phyloP scores from a whole-genome alignment of 2,888 invertebrate species.

The Drosophila imparisetae region DNA sequence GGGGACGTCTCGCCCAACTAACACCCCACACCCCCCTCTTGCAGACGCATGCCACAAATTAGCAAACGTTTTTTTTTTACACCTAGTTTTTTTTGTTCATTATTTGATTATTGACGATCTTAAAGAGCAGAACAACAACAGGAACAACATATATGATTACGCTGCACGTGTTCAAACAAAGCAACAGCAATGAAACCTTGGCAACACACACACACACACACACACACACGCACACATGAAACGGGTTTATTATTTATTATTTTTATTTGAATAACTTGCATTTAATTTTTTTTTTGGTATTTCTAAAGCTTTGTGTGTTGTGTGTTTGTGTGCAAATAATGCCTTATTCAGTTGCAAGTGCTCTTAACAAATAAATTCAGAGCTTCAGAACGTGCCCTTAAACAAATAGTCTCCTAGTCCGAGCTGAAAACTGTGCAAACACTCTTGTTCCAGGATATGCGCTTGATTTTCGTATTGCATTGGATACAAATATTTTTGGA shows the following conservation, averaged over 20 bases:
- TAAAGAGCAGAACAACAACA: slow-evolving; percentile 26
- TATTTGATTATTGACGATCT: slow-evolving; percentile 61
- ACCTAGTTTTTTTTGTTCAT: slow-evolving; percentile 44
- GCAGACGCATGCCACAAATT: slow-evolving; percentile 36
- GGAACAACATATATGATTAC: slow-evolving; percentile 46
- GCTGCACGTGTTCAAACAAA: slow-evolving; percentile 67
- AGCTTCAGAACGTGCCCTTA: too few species aligned
- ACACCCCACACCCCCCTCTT: neutral
- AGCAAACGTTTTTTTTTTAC: slow-evolving; percentile 49
- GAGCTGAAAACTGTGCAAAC: too few species aligned
- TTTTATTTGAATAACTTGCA: too few species aligned
- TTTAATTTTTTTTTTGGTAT: neutral
- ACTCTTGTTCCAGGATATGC: neutral
- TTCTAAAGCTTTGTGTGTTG: neutral
- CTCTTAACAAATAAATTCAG: neutral
- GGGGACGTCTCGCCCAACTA: neutral
- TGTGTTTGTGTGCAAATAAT: neutral
- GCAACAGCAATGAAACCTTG: slow-evolving; percentile 22
- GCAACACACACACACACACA: neutral
- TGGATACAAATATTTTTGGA: neutral
- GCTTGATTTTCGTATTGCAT: neutral
- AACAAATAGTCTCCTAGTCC: neutral
- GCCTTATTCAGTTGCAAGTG: neutral
- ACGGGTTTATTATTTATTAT: neutral
- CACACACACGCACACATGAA: neutral